Percentiles rank a stretch among this genome's conserved stretches.
These are phyloP conservation scores for Euspilapteryx auroguttella DNA, from an alignment of 2,888 invertebrate genomes.

Conservation along the genomic window DNA sequence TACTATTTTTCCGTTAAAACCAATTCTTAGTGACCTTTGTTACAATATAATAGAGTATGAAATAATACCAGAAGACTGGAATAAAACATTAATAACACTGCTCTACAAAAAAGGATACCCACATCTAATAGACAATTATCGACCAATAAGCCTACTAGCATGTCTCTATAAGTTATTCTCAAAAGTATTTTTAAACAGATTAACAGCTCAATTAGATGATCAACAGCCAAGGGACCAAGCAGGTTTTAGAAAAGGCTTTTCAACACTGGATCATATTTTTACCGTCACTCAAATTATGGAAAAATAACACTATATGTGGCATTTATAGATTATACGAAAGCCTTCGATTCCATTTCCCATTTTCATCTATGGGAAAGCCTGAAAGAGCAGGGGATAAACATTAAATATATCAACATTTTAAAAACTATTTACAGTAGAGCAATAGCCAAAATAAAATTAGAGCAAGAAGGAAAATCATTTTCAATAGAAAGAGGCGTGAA, in stretches of 20 bases:
- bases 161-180: no score
- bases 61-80: no score
- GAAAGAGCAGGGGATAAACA: conserved; percentile 1
- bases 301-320: conserved; percentile 1
- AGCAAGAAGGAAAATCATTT: neutral
- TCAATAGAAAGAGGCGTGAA: neutral
- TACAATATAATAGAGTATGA: no score
- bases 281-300: conserved; percentile 1
- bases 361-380: neutral
- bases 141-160: no score
- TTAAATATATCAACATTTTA: neutral
- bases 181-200: no score
- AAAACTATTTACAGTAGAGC: neutral
- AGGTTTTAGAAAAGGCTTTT: no score
- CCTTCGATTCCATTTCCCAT: conserved; percentile 1
- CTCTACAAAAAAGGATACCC: no score
- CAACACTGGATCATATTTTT: conserved; percentile 1
- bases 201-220: no score
- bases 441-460: neutral
- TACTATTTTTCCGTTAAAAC: no score
- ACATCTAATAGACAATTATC: no score
- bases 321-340: neutral
- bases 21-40: no score
- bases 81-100: no score
- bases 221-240: conserved; percentile 4